Base-by-base conservation (phyloP, 2,113 vertebrate genomes). In the Smithornis capensis region DNA sequence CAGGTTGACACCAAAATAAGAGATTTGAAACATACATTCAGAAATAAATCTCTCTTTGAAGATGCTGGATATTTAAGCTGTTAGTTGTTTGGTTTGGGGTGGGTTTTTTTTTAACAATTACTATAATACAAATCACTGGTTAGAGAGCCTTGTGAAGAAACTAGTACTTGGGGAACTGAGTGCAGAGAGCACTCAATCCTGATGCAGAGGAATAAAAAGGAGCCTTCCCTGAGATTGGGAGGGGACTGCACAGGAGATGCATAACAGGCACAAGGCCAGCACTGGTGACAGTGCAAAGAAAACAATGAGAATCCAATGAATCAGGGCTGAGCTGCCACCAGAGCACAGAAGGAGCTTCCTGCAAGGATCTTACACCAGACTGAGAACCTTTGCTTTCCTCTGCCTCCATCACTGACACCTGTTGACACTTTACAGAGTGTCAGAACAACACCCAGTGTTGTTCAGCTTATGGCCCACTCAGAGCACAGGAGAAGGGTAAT, bases 271-370 rank as follows among this genome's bases (percentile, higher is more conserved):
- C 10, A 29, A 75, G 79, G 73, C 79, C 93, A 93, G 64, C 45
- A 35, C 23, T 78, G 60, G 76, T 93, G 90, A 88, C 88, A 65
- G 52, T 50, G 81, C 77, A 91, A 68, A 89, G 92, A 89, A n/a
- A 17, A 56, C 31, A 50, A 5, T 7, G 22, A 65, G 14, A 85
- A 55, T 29, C 38, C 42, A 57, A 35, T 12, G 31, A 83, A 52
- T 44, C 35, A 33, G 90, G 37, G 38, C 71, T 74, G 18, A 90
- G 47, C 59, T 70, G 82, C 71, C 93, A 82, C 23, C 78, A 76
- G 78, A 89, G 24, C 25, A 87, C 28, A 78, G 27, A 81, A 67
- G 0, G 7, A 74, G 42, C 22, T 59, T 87, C 11, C 59, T 59
- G n/a, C 45, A 73, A 59, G 50, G 38, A 42, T 38, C 28, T 67